phyloP scores from a whole-genome alignment of 2,888 invertebrate genomes.

The Didymodactylos carnosus region DNA sequence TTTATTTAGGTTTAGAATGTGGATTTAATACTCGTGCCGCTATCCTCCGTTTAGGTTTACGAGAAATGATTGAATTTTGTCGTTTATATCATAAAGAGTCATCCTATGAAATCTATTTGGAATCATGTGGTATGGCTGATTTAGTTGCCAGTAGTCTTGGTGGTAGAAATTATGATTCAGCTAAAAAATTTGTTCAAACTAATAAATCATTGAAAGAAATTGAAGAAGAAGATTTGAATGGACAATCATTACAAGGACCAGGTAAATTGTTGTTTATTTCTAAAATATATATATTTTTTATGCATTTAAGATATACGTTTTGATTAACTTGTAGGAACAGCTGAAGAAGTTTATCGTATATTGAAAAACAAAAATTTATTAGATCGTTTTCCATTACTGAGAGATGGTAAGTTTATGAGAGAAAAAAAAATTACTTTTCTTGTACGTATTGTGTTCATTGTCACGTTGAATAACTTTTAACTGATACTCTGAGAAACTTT shows the following conservation, averaged over 20 bases:
- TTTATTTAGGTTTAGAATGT: neutral
- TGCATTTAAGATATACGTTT: too few species aligned
- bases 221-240: slow-evolving; percentile 84
- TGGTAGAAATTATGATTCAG: slow-evolving; percentile 82
- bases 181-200: slow-evolving; percentile 54
- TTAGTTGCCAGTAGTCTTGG: slow-evolving; percentile 94
- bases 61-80: slow-evolving; percentile 81
- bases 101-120: slow-evolving; percentile 54
- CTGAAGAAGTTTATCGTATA: slow-evolving; percentile 63
- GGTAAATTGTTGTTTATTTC: too few species aligned
- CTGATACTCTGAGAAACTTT: too few species aligned
- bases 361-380: neutral
- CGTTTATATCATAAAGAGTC: neutral
- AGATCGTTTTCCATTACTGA: neutral
- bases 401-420: neutral
- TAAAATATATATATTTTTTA: too few species aligned
- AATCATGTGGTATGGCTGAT: slow-evolving; percentile 95
- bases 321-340: too few species aligned
- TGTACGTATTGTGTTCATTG: too few species aligned
- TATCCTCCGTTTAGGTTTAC: slow-evolving; percentile 80
- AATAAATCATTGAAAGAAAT: slow-evolving; percentile 39
- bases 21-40: neutral
- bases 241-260: slow-evolving; percentile 91
- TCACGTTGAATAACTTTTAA: too few species aligned
- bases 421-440: neutral